These are phyloP conservation scores for Habropoda laboriosa DNA, from an alignment of 1,140 invertebrate genomes.

Conservation along the genomic window DNA sequence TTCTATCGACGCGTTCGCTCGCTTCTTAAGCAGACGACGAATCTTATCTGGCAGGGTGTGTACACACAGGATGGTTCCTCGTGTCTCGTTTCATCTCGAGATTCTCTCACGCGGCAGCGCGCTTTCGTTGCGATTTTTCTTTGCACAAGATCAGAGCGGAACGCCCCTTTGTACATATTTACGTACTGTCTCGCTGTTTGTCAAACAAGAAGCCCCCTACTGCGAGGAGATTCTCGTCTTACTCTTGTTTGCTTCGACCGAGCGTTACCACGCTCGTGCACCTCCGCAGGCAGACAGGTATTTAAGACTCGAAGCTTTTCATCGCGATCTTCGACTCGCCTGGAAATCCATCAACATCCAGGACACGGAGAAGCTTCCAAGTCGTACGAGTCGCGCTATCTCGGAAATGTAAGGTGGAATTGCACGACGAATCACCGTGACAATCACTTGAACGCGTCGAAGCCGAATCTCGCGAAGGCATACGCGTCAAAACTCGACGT, in stretches of 20 bases:
- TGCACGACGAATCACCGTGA: not conserved
- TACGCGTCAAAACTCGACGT: slow-evolving; percentile 44
- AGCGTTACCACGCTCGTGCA: not conserved
- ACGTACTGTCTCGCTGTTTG: not conserved
- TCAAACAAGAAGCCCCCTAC: not conserved
- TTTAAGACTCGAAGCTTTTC: too few species aligned
- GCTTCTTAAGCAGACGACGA: slow-evolving; percentile 9
- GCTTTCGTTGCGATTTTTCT: not conserved
- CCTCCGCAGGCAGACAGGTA: too few species aligned
- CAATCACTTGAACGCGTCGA: slow-evolving; percentile 22
- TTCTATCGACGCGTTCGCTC: slow-evolving; percentile 30
- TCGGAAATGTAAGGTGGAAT: not conserved
- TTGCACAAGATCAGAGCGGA: not conserved
- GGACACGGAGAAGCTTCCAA: not conserved
- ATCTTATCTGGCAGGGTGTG: not conserved
- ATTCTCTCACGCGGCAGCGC: not conserved
- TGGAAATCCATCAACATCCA: not conserved
- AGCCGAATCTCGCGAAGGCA: slow-evolving; percentile 39
- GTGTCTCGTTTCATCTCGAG: not conserved
- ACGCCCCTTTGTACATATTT: not conserved
- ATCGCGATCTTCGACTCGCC: too few species aligned
- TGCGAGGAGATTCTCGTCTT: not conserved
- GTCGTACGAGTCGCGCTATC: not conserved
- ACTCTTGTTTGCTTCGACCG: not conserved
- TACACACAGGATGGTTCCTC: not conserved